Evolutionary conservation across 2,797 vertebrate species (phyloP).

Genomic region (Neopelma chrysocephalum): DNA sequence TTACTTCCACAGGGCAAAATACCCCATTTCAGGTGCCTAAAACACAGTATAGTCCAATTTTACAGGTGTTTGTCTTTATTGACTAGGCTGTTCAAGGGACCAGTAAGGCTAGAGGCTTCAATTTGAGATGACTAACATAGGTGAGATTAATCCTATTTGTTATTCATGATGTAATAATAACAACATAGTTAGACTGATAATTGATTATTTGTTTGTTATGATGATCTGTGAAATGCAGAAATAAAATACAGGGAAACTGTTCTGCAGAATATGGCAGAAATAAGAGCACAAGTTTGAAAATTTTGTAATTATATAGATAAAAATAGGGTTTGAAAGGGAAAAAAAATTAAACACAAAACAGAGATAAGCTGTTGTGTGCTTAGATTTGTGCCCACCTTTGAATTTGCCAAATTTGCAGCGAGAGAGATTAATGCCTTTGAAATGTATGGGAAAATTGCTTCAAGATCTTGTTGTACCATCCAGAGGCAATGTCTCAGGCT

Average conservation of each 20-base stretch:
- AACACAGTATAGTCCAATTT: neutral
- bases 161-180: neutral
- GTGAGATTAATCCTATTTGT: neutral
- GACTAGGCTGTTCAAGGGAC: neutral
- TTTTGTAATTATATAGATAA: neutral
- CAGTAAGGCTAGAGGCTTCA: neutral
- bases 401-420: neutral
- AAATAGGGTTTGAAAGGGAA: neutral
- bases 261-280: neutral
- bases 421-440: neutral
- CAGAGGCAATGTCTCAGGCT: neutral
- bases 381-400: neutral
- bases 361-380: neutral
- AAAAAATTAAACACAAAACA: neutral
- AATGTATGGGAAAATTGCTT: neutral
- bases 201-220: neutral
- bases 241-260: neutral
- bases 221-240: neutral
- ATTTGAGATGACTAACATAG: neutral
- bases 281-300: neutral
- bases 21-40: neutral
- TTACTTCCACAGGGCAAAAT: neutral
- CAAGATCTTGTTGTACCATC: neutral
- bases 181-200: neutral
- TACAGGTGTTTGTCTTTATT: neutral